These are phyloP conservation scores for Balaenoptera acutorostrata DNA, from an alignment of 2,113 vertebrate species.

Conservation along the genomic window DNA sequence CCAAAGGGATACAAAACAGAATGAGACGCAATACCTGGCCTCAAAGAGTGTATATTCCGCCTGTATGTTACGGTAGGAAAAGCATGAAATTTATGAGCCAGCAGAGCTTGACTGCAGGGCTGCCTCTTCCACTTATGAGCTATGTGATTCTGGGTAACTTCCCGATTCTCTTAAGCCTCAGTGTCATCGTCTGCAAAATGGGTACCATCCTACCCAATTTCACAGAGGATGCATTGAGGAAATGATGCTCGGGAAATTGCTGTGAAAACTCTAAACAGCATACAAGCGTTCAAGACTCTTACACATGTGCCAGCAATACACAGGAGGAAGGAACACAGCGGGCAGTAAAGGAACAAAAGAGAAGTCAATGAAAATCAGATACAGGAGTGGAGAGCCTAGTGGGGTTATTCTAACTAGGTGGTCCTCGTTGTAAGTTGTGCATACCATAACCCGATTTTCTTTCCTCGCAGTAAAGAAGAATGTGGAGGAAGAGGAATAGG, in stretches of 20 bases:
- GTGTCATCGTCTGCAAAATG: neutral
- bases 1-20: neutral
- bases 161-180: neutral
- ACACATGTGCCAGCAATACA: accelerated
- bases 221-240: neutral
- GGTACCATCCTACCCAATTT: neutral
- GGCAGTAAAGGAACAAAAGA: neutral
- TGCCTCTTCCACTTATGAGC: neutral
- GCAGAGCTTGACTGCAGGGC: neutral
- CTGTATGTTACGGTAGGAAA: neutral
- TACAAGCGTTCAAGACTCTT: neutral
- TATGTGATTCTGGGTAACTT: neutral
- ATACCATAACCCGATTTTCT: neutral
- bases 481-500: neutral
- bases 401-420: accelerated
- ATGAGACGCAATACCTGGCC: neutral
- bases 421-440: accelerated
- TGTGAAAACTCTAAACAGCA: neutral
- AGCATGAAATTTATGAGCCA: neutral
- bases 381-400: accelerated
- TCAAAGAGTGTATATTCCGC: neutral
- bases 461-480: neutral
- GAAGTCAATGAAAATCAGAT: neutral
- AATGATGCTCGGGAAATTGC: neutral
- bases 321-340: neutral